Percentiles rank a stretch among this genome's conserved stretches.
phyloP scores from a whole-genome alignment of 2,888 invertebrate species.

The Apotomis turbidana region DNA sequence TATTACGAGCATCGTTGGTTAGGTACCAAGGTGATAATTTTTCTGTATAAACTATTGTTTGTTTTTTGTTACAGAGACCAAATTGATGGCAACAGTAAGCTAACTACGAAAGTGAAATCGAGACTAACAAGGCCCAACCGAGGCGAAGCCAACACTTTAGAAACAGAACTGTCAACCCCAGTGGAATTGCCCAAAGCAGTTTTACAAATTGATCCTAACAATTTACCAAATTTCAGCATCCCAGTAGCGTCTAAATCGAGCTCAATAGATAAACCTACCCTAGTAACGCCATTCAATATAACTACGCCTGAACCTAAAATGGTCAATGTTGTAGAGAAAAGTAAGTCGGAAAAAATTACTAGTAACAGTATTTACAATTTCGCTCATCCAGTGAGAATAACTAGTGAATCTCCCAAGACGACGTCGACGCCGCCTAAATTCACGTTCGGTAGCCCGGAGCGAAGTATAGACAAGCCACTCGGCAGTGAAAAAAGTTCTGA shows the following conservation, averaged over 20 bases:
- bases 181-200: slow-evolving; percentile 61
- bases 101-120: slow-evolving; percentile 64
- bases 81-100: slow-evolving; percentile 50
- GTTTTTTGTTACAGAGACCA: slow-evolving; percentile 54
- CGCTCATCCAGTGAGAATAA: slow-evolving; percentile 61
- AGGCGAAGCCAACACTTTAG: slow-evolving; percentile 47
- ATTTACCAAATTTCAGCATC: slow-evolving; percentile 67
- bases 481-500: slow-evolving; percentile 45
- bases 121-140: slow-evolving; percentile 57
- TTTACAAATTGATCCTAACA: slow-evolving; percentile 64
- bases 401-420: slow-evolving; percentile 48
- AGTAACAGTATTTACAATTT: slow-evolving; percentile 57
- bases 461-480: slow-evolving; percentile 50
- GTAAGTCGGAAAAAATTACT: slow-evolving; percentile 49
- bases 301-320: slow-evolving; percentile 19
- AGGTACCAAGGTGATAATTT: too few relatives aligned
- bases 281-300: slow-evolving; percentile 11
- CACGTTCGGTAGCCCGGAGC: slow-evolving; percentile 62
- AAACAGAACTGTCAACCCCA: slow-evolving; percentile 48
- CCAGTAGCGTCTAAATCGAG: slow-evolving; percentile 42
- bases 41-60: neutral
- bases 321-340: slow-evolving; percentile 41
- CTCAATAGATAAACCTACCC: slow-evolving; percentile 37
- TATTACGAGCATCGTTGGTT: too few relatives aligned
- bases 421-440: slow-evolving; percentile 51